A percentile compares a stretch with the other conserved stretches of the same genome.
Evolutionary conservation across 2,797 vertebrate genomes (phyloP).

Genomic region (Pseudomugil tenellus): DNA sequence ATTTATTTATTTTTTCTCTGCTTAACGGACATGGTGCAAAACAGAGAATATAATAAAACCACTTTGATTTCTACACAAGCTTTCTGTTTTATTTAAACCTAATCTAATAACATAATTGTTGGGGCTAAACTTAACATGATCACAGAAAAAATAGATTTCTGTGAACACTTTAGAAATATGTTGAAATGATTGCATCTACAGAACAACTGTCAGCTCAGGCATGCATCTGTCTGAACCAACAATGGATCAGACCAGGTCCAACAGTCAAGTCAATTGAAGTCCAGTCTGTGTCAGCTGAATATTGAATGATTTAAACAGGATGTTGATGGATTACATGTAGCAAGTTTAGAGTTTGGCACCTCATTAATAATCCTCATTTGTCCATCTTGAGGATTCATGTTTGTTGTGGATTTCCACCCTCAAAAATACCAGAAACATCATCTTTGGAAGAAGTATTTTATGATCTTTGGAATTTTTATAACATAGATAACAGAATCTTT

Average conservation of each 20-base stretch:
- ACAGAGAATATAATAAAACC: background rate
- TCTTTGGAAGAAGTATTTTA: too few relatives aligned
- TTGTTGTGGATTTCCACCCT: too few relatives aligned
- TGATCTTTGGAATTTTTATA: too few relatives aligned
- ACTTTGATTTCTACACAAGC: background rate
- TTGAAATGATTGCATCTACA: too few relatives aligned
- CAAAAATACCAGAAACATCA: too few relatives aligned
- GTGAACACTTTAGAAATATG: background rate
- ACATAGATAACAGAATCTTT: too few relatives aligned
- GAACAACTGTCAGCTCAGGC: background rate
- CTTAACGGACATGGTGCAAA: background rate
- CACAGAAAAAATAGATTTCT: background rate
- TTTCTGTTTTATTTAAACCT: background rate
- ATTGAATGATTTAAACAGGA: background rate
- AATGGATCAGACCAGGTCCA: background rate
- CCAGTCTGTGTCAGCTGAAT: background rate
- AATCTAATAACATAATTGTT: background rate
- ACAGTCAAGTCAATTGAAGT: background rate
- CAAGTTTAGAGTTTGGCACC: background rate
- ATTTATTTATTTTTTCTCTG: slow-evolving; percentile 19
- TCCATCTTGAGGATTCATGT: too few relatives aligned
- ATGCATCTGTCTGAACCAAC: background rate
- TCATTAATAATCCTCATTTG: too few relatives aligned
- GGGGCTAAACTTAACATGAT: background rate
- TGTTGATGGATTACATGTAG: background rate